A percentile compares a stretch with the other conserved stretches of the same genome.
These are phyloP conservation scores for Synanceia verrucosa DNA, from an alignment of 2,797 vertebrate species.

Conservation along the genomic window DNA sequence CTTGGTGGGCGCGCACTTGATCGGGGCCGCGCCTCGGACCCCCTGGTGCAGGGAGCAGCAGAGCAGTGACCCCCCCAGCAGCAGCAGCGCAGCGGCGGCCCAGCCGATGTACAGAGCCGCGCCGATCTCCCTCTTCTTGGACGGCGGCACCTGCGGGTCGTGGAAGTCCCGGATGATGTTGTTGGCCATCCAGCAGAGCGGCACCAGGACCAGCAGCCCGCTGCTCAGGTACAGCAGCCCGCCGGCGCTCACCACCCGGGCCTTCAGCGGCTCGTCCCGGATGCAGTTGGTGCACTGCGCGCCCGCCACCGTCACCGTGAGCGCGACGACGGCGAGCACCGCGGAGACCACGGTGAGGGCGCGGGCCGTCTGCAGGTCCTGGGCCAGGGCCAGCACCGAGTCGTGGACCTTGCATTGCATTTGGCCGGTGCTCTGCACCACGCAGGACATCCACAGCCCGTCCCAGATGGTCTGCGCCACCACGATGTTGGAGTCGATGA, in stretches of 20 bases:
- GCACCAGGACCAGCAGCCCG: conserved; percentile 88
- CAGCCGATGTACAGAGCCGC: conserved; percentile 94
- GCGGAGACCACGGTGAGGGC: conserved; percentile 86
- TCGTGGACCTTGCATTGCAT: conserved; percentile 94
- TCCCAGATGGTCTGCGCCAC: conserved; percentile 92
- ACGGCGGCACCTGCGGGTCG: conserved; percentile 79
- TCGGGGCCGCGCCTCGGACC: conserved; percentile 76
- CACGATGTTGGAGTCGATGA: conserved; percentile 91
- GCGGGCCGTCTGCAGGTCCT: conserved; percentile 87
- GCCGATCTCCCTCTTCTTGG: conserved; percentile 92
- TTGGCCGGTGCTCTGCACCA: conserved; percentile 92
- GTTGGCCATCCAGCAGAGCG: conserved; percentile 94
- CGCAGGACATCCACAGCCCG: conserved; percentile 95
- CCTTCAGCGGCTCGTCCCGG: conserved; percentile 79
- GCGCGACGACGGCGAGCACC: conserved; percentile 83
- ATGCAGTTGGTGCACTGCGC: conserved; percentile 95
- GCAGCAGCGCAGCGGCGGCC: conserved; percentile 88
- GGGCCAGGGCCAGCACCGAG: conserved; percentile 86
- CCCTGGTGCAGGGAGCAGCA: conserved; percentile 84
- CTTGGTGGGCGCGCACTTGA: conserved; percentile 87
- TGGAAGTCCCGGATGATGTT: conserved; percentile 93
- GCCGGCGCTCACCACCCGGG: conserved; percentile 83
- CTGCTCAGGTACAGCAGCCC: conserved; percentile 86
- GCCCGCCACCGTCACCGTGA: conserved; percentile 89
- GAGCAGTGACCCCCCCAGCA: conserved; percentile 88